Conservation (phyloP, 2,888 invertebrate species). For the Serrognathus titanus region DNA sequence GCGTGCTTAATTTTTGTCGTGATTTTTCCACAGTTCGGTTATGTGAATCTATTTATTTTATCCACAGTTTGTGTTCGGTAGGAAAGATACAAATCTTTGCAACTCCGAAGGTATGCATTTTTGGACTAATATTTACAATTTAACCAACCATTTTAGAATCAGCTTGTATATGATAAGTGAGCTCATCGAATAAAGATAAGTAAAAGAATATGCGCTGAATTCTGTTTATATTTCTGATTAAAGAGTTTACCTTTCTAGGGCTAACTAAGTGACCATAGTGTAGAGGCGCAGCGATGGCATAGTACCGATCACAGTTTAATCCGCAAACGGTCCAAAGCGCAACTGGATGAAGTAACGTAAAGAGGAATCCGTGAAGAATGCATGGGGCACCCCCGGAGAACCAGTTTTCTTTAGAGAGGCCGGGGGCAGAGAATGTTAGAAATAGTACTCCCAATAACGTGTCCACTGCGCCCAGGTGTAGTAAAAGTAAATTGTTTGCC, state of each 20-base stretch:
- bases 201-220: too few species aligned
- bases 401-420: slow-evolving; percentile 49
- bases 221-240: too few species aligned
- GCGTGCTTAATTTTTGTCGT: too few species aligned
- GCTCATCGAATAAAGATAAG: too few species aligned
- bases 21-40: too few species aligned
- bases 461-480: slow-evolving; percentile 71
- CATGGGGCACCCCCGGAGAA: slow-evolving; percentile 56
- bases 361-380: slow-evolving; percentile 62
- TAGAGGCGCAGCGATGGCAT: slow-evolving; percentile 75
- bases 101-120: too few species aligned
- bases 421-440: slow-evolving; percentile 55
- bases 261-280: slow-evolving; percentile 77
- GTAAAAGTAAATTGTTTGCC: slow-evolving; percentile 68
- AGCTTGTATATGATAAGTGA: too few species aligned
- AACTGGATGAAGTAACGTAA: slow-evolving; percentile 69
- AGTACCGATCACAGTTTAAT: slow-evolving; percentile 74
- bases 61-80: too few species aligned
- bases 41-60: too few species aligned
- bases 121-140: too few species aligned
- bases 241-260: slow-evolving; percentile 63
- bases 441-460: slow-evolving; percentile 63
- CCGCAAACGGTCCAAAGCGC: slow-evolving; percentile 79
- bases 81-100: too few species aligned
- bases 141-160: too few species aligned